These are phyloP conservation scores for Spisula subtruncata DNA, from an alignment of 2,888 invertebrate species.

Conservation along the genomic window DNA sequence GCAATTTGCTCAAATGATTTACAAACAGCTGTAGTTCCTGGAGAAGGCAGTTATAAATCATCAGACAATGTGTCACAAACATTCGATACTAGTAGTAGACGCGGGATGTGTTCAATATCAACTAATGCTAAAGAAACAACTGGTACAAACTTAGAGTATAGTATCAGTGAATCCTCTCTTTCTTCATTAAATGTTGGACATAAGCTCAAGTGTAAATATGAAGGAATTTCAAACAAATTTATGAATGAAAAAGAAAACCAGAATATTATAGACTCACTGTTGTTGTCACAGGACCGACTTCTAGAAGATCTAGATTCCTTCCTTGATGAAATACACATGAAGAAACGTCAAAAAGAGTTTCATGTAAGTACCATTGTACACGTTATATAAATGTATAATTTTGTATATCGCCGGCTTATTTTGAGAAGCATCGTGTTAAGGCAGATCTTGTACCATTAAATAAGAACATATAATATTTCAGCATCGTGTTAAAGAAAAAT, in stretches of 20 bases:
- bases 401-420: no score
- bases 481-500: not conserved
- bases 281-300: slow-evolving; percentile 23
- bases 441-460: no score
- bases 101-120: not conserved
- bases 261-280: not conserved
- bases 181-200: not conserved
- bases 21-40: not conserved
- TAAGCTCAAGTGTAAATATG: not conserved
- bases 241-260: slow-evolving; percentile 28
- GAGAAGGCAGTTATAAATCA: not conserved
- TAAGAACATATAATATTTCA: not conserved
- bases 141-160: not conserved
- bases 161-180: not conserved
- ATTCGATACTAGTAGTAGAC: not conserved
- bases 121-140: not conserved
- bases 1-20: not conserved
- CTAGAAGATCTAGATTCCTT: slow-evolving; percentile 32
- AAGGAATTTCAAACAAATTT: not conserved
- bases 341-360: slow-evolving; percentile 42
- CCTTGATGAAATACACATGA: slow-evolving; percentile 36
- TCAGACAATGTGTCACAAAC: not conserved
- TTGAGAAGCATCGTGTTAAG: no score
- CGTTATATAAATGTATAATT: no score
- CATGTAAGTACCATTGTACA: slow-evolving; percentile 12